Evolutionary conservation across 2,113 vertebrate species (phyloP), one percentile per base, ranked within the genome.

Genomic region (Elanoides forficatus): DNA sequence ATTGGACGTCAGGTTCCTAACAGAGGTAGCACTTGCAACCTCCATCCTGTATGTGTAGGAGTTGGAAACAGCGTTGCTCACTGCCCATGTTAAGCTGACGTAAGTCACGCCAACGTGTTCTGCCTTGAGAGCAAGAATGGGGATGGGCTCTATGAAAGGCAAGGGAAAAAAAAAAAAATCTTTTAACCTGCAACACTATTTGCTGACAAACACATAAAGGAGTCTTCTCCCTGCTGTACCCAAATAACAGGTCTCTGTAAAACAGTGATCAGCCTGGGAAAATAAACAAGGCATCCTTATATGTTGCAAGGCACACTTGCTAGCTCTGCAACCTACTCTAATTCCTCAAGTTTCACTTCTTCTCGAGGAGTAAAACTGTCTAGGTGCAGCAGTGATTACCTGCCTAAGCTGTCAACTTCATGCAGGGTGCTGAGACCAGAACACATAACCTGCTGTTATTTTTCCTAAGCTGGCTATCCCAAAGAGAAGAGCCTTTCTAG

Each of bases 1-100:
- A 70, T 0, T 23, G 18, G 3, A 8, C 0, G 0, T 43, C 60
- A 6, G 0, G 1, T 4, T 74, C 21, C 1, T 0, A 27, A 4
- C 1, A 34, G 0, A 2, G 19, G 6, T 8, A 15, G 4, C 27
- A 26, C 4, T 22, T 8, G 2, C 9, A 47, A 10, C 4, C 18
- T 47, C 18, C 45, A 84, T 56, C 11, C 5, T 66, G 11, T 38
- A 93, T 0, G 0, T 36, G 43, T 53, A 76, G 10, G 11, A 0
- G 4, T 3, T 23, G 2, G 8, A 13, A 68, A 27, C 4, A 20
- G 1, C 0, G 1, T 3, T 2, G 0, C 1, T 11, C 19, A 47
- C 29, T 1, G 3, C 0, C 97, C 97, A 96, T 0, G 6, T 71
- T 12, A 95, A 73, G 1, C 0, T n/a, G 88, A 97, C 70, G n/a